Conservation (phyloP, 2,888 invertebrate genomes). For the Meiosimyza platycephala region DNA sequence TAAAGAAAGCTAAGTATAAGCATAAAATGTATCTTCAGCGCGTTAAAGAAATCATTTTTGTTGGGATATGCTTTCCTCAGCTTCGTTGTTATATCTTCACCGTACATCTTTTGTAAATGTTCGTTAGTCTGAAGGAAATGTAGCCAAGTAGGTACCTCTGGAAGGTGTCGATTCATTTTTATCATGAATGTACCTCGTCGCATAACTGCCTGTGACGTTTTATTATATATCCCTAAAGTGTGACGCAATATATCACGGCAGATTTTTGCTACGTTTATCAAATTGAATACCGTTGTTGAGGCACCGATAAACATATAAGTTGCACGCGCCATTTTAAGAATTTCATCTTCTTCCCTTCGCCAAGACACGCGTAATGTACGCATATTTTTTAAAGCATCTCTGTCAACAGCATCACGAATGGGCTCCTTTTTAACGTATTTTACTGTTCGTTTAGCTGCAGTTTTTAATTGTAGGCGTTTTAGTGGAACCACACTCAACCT, state of each 20-base stretch:
- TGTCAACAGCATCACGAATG: constrained; percentile 74
- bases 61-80: constrained; percentile 58
- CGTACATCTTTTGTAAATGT: constrained; percentile 67
- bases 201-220: constrained; percentile 77
- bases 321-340: constrained; percentile 76
- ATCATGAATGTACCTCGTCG: constrained; percentile 73
- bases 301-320: constrained; percentile 70
- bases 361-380: constrained; percentile 73
- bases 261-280: constrained; percentile 64
- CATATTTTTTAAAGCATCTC: constrained; percentile 73
- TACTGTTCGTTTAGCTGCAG: constrained; percentile 29
- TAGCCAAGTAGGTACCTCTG: constrained; percentile 72
- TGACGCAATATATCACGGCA: constrained; percentile 72
- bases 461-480: constrained; percentile 37
- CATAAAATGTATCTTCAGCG: constrained; percentile 62
- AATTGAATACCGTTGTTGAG: constrained; percentile 63
- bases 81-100: constrained; percentile 62
- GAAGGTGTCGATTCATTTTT: constrained; percentile 71
- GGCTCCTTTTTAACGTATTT: constrained; percentile 43
- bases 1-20: constrained; percentile 59
- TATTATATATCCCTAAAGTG: constrained; percentile 70
- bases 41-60: constrained; percentile 56
- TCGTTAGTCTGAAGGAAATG: constrained; percentile 73
- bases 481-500: constrained; percentile 34
- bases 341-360: constrained; percentile 76